Evolutionary conservation across 2,888 invertebrate species (phyloP), one percentile per base, ranked within the genome.

Genomic region (Hoplodrina blanda): DNA sequence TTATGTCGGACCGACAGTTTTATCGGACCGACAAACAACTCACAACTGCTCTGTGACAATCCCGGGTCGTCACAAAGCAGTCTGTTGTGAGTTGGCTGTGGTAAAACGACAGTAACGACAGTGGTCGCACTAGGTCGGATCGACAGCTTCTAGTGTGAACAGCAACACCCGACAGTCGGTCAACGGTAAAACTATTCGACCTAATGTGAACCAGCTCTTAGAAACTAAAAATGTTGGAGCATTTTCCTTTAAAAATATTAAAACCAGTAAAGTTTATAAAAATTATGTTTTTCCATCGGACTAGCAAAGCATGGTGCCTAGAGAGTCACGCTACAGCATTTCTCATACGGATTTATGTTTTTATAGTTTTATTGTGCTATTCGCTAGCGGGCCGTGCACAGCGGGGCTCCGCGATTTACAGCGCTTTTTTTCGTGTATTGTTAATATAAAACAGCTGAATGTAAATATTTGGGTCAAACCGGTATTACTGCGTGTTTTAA

Each of bases 261-360:
- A 60, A 70, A 61, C 44, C 17, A 55, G 37, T 52, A n/a, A 60
- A 50, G 15, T 60, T 62, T 25, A 56, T 49, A 64, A 49, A 52
- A 67, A 79, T 59, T 49, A 66, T 73, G 63, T 53, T 62, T 72
- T 50, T 49, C 15, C 60, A n/a, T 25, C 17, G 54, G 64, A 55
- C 44, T 63, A 75, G 50, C 56, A 57, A 70, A 73, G 72, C 80
- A 70, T 53, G 61, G 57, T 85, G 81, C 78, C 72, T 56, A 70
- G 63, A 75, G 65, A 86, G 90, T 91, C 91, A 92, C 91, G 91
- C 90, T 68, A 91, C 70, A 84, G 65, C 76, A 77, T 83, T 80
- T 86, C 87, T 90, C 88, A 89, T 83, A 80, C 81, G 82, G 87
- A 91, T 93, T 93, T 93, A 93, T 91, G 88, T 87, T 88, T 92